Evolutionary conservation across 2,888 invertebrate species (phyloP).

Genomic region (Thecophora atra): DNA sequence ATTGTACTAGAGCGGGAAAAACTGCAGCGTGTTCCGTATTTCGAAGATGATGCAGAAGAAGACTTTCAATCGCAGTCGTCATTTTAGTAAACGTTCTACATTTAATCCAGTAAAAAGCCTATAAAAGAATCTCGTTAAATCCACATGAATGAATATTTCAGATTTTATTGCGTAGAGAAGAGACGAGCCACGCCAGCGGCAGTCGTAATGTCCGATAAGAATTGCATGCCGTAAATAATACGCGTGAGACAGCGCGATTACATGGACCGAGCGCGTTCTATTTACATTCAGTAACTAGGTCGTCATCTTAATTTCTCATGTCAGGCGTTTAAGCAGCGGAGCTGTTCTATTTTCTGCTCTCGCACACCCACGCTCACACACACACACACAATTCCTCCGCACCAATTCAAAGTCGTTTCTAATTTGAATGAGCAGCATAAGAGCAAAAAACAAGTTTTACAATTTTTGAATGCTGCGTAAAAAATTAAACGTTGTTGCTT

Average conservation of each 20-base stretch:
- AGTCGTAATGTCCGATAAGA: no score
- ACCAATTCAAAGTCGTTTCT: neutral
- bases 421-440: neutral
- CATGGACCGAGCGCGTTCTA: neutral
- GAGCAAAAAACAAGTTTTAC: no score
- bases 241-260: neutral
- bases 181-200: neutral
- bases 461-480: no score
- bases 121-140: neutral
- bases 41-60: no score
- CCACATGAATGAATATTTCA: neutral
- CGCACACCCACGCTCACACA: slow-evolving; percentile 15
- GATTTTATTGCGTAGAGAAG: neutral
- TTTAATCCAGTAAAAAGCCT: neutral
- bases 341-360: neutral
- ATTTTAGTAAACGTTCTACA: no score
- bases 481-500: no score
- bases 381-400: no score
- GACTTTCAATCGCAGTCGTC: no score
- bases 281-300: neutral
- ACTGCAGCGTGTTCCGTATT: no score
- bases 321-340: neutral
- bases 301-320: neutral
- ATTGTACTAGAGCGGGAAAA: no score
- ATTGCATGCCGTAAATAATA: neutral